Base-by-base conservation (phyloP, 2,113 vertebrate genomes). In the Crotophaga sulcirostris region DNA sequence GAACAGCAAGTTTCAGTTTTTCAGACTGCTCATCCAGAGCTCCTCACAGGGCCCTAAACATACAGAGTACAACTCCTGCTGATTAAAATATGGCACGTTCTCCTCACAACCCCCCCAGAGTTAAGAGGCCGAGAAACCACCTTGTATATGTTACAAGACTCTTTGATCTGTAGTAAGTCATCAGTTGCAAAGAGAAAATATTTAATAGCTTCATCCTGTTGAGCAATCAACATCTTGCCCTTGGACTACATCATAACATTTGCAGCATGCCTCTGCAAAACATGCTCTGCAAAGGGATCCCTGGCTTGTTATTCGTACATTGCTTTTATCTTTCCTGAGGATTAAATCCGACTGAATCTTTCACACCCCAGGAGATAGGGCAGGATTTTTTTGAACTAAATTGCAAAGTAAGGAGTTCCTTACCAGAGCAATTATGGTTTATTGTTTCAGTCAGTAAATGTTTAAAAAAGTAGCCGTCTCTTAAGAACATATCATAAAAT, bases 391-490 rank as follows among this genome's bases (percentile, higher is more conserved):
- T 74, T 64, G 3, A 88, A 76, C 63, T 11, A 55, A 60, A 58
- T 69, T 94, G 70, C 69, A 49, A 89, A 56, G 60, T 78, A 78
- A 89, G 69, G 60, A 72, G 80, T 68, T 95, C 64, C 70, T 70
- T 49, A 87, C 51, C 42, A 81, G 45, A 55, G 88, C 42, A 96
- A 70, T 94, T 94, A 77, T 13, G 13, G 64, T 90, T 94, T 94
- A 77, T 87, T 81, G 62, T 94, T 87, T 92, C 73, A 89, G 73
- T 91, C 7, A 3, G 93, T 94, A 91, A 94, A 87, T 70, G 72
- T 94, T 95, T 70, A 40, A 93, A 92, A 86, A 92, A 90, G 60
- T 74, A 81, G 38, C 52, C 6, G 0, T 84, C 77, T 92, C 89
- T 56, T 72, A 81, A 84, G 62, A 88, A 75, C 68, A 44, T 60